Evolutionary conservation across 2,113 vertebrate genomes (phyloP).

Genomic region (Cephalophus harveyi): DNA sequence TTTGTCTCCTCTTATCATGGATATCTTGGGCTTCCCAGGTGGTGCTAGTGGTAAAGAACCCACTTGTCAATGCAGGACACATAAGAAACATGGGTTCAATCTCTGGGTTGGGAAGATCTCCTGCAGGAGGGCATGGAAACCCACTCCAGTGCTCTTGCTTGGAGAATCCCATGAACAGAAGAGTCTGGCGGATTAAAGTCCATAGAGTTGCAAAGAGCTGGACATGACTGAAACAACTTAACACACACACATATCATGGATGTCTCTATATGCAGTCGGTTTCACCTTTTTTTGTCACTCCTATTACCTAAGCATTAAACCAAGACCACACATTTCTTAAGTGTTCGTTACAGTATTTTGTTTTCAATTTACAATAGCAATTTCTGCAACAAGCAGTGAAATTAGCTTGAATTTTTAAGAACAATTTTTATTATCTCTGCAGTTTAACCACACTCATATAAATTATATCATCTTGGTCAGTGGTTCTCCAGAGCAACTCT

Average conservation of each 20-base stretch:
- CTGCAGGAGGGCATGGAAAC: too few species aligned
- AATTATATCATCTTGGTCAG: neutral
- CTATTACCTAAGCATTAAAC: neutral
- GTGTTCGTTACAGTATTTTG: neutral
- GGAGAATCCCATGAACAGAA: too few species aligned
- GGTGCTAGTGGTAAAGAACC: too few species aligned
- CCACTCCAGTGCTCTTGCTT: too few species aligned
- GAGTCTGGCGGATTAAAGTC: too few species aligned
- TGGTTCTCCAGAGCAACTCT: neutral
- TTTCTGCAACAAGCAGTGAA: neutral
- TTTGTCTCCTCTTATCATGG: too few species aligned
- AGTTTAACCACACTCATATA: neutral
- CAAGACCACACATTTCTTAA: neutral
- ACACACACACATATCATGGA: neutral
- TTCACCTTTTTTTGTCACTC: neutral
- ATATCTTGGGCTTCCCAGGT: too few species aligned
- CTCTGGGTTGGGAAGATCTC: too few species aligned
- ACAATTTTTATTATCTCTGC: neutral
- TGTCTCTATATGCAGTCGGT: neutral
- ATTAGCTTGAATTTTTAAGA: neutral
- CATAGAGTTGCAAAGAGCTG: too few species aligned
- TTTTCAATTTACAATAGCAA: neutral
- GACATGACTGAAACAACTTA: too few species aligned
- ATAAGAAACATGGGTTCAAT: too few species aligned
- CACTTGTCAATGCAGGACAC: too few species aligned